Base-by-base conservation (phyloP, 2,888 invertebrate genomes). In the Morpho achilles region DNA sequence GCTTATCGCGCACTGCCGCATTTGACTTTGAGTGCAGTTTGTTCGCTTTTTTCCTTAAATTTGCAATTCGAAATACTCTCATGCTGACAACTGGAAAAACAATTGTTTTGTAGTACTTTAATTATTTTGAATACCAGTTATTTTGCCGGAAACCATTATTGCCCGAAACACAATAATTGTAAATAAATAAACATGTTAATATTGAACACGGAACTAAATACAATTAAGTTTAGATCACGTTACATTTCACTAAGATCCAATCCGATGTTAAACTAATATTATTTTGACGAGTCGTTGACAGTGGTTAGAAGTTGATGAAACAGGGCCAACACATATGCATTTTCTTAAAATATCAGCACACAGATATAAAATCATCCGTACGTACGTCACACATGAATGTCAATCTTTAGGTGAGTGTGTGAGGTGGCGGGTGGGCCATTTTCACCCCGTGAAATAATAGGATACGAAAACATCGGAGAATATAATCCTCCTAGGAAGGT, bases 391-490 rank as follows among this genome's bases (percentile, higher is more conserved):
- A 80, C 77, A 77, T 68, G 64, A 67, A 64, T 66, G 67, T 72
- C 75, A 68, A 76, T 80, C 80, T 82, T 69, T 76, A 79, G 59
- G 59, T 70, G 70, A 78, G 81, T 82, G 80, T 74, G 81, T 80
- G 81, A 79, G 86, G 85, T 74, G 84, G 86, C 77, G 10, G 86
- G 88, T 87, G 87, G 86, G 82, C 86, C 80, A 90, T 88, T 90
- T 88, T 87, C 90, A 87, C 90, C 88, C 89, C 76, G 87, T 82
- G 86, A 88, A 88, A 90, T 90, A 90, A 90, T 90, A 87, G 88
- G 90, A 90, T 90, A 87, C 81, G 87, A 90, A 90, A 90, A 90
- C 88, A 89, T 90, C 82, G 87, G 79, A 88, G 85, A 88, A 87
- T 84, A 89, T 90, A 90, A 90, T 90, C 90, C 90, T 85, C 79